A percentile compares a stretch with the other conserved stretches of the same genome.
These are phyloP conservation scores for Anastatus disparis DNA, from an alignment of 1,140 invertebrate genomes.

Conservation along the genomic window DNA sequence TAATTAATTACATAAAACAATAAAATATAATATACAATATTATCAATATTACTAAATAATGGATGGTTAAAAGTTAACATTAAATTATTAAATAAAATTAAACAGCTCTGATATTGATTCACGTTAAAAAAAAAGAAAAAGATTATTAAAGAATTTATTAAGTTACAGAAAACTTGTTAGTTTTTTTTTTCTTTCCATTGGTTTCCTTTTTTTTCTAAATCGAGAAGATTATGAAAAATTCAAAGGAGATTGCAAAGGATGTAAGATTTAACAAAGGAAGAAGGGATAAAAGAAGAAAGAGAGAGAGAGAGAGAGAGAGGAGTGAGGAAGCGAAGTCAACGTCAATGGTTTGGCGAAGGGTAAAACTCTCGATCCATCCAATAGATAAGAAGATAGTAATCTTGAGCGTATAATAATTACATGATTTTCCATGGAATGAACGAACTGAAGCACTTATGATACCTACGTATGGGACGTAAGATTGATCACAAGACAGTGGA, in stretches of 20 bases:
- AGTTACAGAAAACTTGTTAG: not conserved
- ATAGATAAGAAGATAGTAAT: constrained; percentile 54
- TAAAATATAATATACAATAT: no score
- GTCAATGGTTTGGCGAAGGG: constrained; percentile 26
- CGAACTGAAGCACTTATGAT: constrained; percentile 18
- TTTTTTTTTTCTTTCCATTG: no score
- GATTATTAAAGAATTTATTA: not conserved
- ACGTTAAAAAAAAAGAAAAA: not conserved
- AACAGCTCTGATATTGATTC: no score
- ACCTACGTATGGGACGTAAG: not conserved
- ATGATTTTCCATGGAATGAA: constrained; percentile 57
- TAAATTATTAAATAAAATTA: no score
- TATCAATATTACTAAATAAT: no score
- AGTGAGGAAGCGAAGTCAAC: constrained; percentile 16
- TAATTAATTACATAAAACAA: not conserved
- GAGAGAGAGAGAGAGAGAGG: not conserved
- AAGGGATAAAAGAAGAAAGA: constrained; percentile 1
- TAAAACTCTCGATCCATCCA: constrained; percentile 45
- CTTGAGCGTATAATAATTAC: constrained; percentile 62
- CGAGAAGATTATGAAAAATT: constrained; percentile 23
- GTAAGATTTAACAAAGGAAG: constrained; percentile 31
- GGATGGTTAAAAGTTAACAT: no score
- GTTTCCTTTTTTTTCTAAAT: not conserved
- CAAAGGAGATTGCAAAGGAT: constrained; percentile 5
- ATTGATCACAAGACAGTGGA: constrained; percentile 12